Base-by-base conservation (phyloP, 2,888 invertebrate species). In the Cactoblastis cactorum region DNA sequence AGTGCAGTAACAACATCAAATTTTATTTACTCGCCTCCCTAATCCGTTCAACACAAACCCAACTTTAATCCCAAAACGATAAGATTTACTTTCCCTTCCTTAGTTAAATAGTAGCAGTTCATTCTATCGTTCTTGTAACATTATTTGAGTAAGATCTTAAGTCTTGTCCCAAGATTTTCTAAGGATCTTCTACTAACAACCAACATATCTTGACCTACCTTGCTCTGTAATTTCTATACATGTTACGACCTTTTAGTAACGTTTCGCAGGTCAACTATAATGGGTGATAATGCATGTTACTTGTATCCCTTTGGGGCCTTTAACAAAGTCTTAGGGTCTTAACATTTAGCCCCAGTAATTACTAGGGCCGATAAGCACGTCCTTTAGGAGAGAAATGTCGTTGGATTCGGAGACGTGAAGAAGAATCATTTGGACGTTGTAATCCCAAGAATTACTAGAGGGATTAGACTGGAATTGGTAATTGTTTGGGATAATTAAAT, bases 311-410 rank as follows among this genome's bases (percentile, higher is more conserved):
- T 45, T 61, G 77, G 80, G 80, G 71, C 81, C 69, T 78, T 85
- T 83, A 82, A 83, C 86, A 81, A 69, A 69, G 76, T 77, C 77
- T 85, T 80, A 67, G 77, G 82, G 77, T 72, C 77, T 83, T 74
- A 77, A 77, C 74, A 77, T 73, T 83, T 75, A 81, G 79, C 77
- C 82, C 72, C 54, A 69, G 83, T 87, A 87, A 88, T 87, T 86
- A 85, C 77, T 69, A 67, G 77, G 83, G 81, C 74, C 74, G 69
- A 70, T 75, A 73, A 35, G 35, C 8, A 35, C 69, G 69, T 74
- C 61, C 60, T 71, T 62, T 49, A 61, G 58, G 66, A 48, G 53
- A 52, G 56, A 62, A 61, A 61, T 63, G 67, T 56, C 59, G 57
- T 46, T 68, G 59, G 61, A 39, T 49, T 53, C 9, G 5, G 22